These are phyloP conservation scores for Hylyphantes graminicola DNA, from an alignment of 1,140 invertebrate genomes.

Conservation along the genomic window DNA sequence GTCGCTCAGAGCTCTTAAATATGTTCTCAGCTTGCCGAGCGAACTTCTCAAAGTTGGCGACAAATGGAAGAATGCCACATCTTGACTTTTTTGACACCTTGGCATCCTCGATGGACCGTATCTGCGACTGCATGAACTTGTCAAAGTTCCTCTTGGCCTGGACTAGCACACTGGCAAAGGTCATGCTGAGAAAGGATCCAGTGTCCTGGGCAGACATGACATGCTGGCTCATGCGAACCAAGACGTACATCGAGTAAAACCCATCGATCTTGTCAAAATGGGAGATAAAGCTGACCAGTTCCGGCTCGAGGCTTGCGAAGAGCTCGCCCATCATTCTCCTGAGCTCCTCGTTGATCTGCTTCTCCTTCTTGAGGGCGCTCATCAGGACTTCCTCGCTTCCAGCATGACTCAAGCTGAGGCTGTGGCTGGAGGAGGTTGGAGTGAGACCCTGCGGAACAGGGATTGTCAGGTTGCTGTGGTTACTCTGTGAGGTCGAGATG, in stretches of 20 bases:
- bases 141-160: conserved; percentile 96
- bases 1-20: conserved; percentile 86
- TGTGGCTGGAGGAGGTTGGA: conserved; percentile 24
- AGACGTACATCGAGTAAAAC: conserved; percentile 91
- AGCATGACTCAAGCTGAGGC: conserved; percentile 38
- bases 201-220: conserved; percentile 91
- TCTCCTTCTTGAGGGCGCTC: conserved; percentile 62
- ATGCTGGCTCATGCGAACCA: conserved; percentile 88
- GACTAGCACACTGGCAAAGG: conserved; percentile 87
- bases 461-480: conserved; percentile 6
- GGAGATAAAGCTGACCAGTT: conserved; percentile 85
- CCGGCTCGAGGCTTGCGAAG: conserved; percentile 86
- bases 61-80: conserved; percentile 92
- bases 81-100: conserved; percentile 78
- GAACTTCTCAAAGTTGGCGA: conserved; percentile 92
- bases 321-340: conserved; percentile 83
- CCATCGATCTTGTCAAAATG: conserved; percentile 88
- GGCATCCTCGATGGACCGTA: conserved; percentile 84
- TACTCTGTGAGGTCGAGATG: conserved; percentile 47
- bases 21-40: conserved; percentile 86
- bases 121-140: conserved; percentile 88
- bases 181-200: conserved; percentile 88
- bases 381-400: conserved; percentile 52
- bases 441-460: conserved; percentile 16
- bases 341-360: conserved; percentile 68